Base-by-base conservation (phyloP, 2,797 vertebrate species). In the Phalanger gymnotis region DNA sequence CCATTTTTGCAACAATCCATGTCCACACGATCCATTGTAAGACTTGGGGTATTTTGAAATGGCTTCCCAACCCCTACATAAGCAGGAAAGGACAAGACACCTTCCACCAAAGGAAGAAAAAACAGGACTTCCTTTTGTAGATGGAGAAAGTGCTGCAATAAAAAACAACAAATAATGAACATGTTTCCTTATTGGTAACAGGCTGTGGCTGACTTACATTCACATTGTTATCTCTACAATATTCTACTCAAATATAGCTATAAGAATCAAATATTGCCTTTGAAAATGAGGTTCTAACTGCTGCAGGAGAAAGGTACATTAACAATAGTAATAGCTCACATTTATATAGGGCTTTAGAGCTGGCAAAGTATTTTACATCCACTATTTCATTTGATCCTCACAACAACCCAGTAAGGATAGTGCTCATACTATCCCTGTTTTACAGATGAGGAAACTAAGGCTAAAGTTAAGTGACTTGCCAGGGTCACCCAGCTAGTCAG, bases 41-140 rank as follows among this genome's bases (percentile, higher is more conserved):
- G 12, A 94, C 52, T 31, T 90, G 51, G 40, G 91, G 53, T 10
- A 94, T 93, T 96, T 87, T 94, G 90, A 97, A 47, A 95, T 27
- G 28, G 47, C 34, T 73, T 91, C 61, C 95, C 16, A 40, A n/a
- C 34, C 34, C 58, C 61, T 40, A 73, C 16, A n/a, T 22, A 22
- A 5, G 34, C 61, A 73, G 34, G 61, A 73, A 66, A 73, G 34
- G 6, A 34, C 31, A 61, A 61, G 58, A 61, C 4, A 61, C 14
- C 16, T 73, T n/a, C 61, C 61, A 73, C 61, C 34, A 73, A 73
- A 73, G 16, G 34, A 73, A 6, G 61, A 73, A n/a, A 66, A 40
- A 73, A n/a, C 34, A 73, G 34, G 61, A 19, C 61, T 73, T n/a
- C 61, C 61, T 73, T 40, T 40, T 73, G 61, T 73, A 73, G 61